Evolutionary conservation across 2,113 vertebrate species (phyloP).

Genomic region (Pseudonaja textilis): DNA sequence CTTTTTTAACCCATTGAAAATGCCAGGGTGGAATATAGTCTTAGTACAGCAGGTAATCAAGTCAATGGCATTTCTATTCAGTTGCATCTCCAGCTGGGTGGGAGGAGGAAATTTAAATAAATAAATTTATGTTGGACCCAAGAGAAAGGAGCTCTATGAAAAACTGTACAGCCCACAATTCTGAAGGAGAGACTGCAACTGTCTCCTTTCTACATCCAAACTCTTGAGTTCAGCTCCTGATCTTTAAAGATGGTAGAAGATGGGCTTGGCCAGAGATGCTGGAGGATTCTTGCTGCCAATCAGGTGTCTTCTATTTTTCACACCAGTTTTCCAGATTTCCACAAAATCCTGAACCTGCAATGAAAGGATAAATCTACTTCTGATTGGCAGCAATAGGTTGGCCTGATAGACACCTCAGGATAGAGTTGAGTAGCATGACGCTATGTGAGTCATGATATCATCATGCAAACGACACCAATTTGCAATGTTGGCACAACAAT

Average conservation of each 20-base stretch:
- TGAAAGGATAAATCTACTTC: background rate
- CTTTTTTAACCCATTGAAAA: background rate
- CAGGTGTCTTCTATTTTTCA: background rate
- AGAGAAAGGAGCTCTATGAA: background rate
- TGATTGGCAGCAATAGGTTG: background rate
- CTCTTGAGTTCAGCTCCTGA: background rate
- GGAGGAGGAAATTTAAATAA: background rate
- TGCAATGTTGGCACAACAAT: background rate
- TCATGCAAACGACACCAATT: background rate
- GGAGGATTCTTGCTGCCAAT: background rate
- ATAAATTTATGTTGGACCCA: background rate
- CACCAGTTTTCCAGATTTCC: background rate
- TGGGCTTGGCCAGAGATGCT: background rate
- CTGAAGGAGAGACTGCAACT: background rate
- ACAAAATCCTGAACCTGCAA: background rate
- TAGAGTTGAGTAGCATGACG: background rate
- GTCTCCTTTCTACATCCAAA: background rate
- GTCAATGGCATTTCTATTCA: too few species aligned
- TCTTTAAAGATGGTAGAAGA: background rate
- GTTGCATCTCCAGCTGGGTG: background rate
- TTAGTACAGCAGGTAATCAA: background rate
- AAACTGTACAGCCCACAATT: background rate
- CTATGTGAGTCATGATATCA: background rate
- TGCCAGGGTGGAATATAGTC: background rate
- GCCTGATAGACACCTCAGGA: background rate